A percentile compares a stretch with the other conserved stretches of the same genome.
Evolutionary conservation across 1,140 invertebrate species (phyloP).

Genomic region (Colletes gigas): DNA sequence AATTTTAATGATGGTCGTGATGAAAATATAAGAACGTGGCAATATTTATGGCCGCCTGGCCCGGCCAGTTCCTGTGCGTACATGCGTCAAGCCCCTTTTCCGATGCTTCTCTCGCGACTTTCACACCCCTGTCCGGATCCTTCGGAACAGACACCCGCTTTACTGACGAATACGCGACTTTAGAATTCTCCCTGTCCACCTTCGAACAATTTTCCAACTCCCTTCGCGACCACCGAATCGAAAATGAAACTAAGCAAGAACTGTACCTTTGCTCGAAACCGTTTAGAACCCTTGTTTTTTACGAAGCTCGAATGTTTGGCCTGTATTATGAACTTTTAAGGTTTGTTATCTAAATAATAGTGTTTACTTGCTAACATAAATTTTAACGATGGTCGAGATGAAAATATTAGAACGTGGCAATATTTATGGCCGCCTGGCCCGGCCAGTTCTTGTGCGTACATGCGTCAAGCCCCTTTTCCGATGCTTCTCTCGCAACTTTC

Average conservation of each 20-base stretch:
- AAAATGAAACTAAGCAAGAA: no score
- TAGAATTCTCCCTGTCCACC: no score
- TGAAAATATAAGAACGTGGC: constrained; percentile 81
- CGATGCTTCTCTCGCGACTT: constrained; percentile 29
- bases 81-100: constrained; percentile 35
- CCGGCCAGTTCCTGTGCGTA: constrained; percentile 60
- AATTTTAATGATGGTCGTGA: constrained; percentile 81
- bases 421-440: constrained; percentile 77
- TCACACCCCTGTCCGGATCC: constrained; percentile 17
- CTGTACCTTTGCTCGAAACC: no score
- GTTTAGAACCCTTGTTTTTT: no score
- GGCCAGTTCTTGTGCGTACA: constrained; percentile 59
- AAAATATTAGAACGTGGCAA: constrained; percentile 80
- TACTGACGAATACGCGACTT: constrained; percentile 27
- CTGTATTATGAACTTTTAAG: no score
- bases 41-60: constrained; percentile 78
- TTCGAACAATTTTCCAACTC: no score
- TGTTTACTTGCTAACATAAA: no score
- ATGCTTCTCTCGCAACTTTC: constrained; percentile 28
- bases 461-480: constrained; percentile 31
- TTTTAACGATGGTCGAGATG: constrained; percentile 81
- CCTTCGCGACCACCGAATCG: no score
- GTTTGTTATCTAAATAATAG: no score
- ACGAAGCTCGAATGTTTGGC: no score
- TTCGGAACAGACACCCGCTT: constrained; percentile 22